These are phyloP conservation scores for Bubo bubo DNA, from an alignment of 2,113 vertebrate species.

Conservation along the genomic window DNA sequence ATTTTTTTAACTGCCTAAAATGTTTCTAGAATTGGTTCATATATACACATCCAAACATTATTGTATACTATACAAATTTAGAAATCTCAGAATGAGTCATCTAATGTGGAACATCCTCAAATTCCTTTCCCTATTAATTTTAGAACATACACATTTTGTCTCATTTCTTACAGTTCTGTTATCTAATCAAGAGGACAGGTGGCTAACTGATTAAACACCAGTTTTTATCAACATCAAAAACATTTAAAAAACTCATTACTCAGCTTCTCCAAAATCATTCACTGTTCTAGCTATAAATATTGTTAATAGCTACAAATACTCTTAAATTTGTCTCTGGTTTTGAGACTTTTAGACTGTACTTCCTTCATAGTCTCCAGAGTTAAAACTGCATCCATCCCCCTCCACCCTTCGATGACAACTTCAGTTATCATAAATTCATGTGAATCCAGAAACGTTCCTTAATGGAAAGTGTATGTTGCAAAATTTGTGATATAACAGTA, in stretches of 20 bases:
- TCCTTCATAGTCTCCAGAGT: background rate
- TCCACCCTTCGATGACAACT: background rate
- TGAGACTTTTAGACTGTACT: background rate
- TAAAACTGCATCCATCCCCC: background rate
- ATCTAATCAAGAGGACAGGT: background rate
- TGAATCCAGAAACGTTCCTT: background rate
- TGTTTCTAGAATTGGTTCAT: background rate
- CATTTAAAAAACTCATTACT: background rate
- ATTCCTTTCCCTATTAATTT: background rate
- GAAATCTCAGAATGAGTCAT: background rate
- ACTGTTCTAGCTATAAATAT: background rate
- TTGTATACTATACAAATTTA: background rate
- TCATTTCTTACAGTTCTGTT: background rate
- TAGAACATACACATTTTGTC: background rate
- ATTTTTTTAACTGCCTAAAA: background rate
- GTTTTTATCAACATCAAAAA: background rate
- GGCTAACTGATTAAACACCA: background rate
- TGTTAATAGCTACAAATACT: background rate
- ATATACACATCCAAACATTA: background rate
- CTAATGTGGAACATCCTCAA: background rate
- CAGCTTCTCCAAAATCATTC: background rate
- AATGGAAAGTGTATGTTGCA: background rate
- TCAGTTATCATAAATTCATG: background rate
- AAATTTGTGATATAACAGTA: background rate
- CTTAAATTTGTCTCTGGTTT: background rate